These are phyloP conservation scores for Lasioglossum vierecki DNA, from an alignment of 2,888 invertebrate genomes.

Conservation along the genomic window DNA sequence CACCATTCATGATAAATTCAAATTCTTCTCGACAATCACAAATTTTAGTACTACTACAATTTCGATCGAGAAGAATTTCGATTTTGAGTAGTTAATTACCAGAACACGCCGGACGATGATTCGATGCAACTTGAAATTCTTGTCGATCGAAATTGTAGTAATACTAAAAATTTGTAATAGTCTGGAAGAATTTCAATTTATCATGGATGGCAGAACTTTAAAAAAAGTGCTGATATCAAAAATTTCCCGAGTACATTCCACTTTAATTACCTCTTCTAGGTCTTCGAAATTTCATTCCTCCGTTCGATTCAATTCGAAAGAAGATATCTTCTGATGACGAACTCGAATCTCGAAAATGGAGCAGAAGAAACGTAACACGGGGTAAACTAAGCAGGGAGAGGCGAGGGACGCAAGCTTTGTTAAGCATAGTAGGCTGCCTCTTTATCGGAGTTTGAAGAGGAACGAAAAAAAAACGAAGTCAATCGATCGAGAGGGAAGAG, in stretches of 20 bases:
- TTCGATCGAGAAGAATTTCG: no score
- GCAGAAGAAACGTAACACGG: conserved; percentile 14
- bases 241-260: neutral
- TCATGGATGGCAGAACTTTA: no score
- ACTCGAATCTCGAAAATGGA: conserved; percentile 5
- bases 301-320: neutral
- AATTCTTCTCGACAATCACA: no score
- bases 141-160: no score
- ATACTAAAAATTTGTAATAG: no score
- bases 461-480: conserved; percentile 5
- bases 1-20: no score
- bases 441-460: neutral
- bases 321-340: neutral
- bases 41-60: no score
- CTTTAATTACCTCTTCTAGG: neutral
- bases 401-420: conserved; percentile 9
- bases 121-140: no score
- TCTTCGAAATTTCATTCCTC: neutral
- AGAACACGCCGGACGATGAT: no score
- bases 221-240: no score
- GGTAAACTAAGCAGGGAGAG: neutral
- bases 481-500: conserved; percentile 26
- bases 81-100: no score
- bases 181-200: no score
- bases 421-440: conserved; percentile 3